phyloP scores from a whole-genome alignment of 2,797 vertebrate genomes.

The Poliocrania exsul region DNA sequence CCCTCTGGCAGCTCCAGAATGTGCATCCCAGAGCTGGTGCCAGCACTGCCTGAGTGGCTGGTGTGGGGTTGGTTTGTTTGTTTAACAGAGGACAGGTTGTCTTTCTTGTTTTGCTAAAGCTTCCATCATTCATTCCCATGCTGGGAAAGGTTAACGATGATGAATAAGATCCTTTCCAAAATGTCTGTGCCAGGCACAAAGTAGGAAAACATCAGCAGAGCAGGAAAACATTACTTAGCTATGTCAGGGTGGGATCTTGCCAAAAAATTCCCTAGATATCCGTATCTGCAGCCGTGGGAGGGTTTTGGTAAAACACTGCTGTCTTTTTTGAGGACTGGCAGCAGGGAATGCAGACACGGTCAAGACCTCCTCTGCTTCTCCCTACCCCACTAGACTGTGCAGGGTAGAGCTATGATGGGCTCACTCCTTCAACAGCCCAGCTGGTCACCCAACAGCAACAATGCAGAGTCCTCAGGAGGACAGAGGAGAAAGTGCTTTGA shows the following conservation, averaged over 20 bases:
- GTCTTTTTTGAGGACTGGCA: rapidly evolving
- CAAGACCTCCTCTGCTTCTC: background rate
- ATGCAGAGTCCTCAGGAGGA: background rate
- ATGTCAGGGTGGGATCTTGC: background rate
- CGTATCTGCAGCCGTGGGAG: background rate
- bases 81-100: background rate
- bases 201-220: background rate
- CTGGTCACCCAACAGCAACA: background rate
- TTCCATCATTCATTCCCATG: background rate
- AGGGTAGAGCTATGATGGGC: background rate
- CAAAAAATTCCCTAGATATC: background rate
- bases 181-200: background rate
- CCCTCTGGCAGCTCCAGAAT: rapidly evolving
- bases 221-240: background rate
- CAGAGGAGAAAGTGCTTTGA: background rate
- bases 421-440: background rate
- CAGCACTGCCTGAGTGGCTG: background rate
- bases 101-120: background rate
- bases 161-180: background rate
- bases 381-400: rapidly evolving
- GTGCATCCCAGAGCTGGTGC: rapidly evolving
- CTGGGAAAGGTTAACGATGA: background rate
- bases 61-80: background rate
- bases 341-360: rapidly evolving
- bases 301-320: background rate